These are phyloP conservation scores for Trematomus bernacchii DNA, from an alignment of 2,797 vertebrate species.

Conservation along the genomic window DNA sequence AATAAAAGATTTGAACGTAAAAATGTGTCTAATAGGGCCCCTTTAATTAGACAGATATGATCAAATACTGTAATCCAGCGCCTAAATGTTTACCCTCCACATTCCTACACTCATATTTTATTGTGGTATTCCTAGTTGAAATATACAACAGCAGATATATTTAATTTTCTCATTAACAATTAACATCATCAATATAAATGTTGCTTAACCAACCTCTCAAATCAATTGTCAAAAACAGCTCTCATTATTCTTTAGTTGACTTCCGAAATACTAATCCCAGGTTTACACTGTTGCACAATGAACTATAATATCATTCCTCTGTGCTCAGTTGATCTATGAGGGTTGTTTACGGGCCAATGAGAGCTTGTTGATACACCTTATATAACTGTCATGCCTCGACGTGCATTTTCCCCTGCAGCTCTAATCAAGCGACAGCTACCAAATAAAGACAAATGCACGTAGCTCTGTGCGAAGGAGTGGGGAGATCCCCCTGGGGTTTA, in stretches of 20 bases:
- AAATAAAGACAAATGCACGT: constrained; percentile 46
- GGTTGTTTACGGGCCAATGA: neutral
- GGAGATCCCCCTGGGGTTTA: constrained; percentile 38
- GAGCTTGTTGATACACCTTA: constrained; percentile 9
- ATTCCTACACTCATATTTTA: too few relatives aligned
- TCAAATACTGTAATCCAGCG: neutral
- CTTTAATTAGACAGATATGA: too few relatives aligned
- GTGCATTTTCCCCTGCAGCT: constrained; percentile 16
- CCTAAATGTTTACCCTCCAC: too few relatives aligned
- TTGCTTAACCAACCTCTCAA: neutral
- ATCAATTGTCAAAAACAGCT: neutral
- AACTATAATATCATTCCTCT: constrained; percentile 6
- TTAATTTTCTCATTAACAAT: neutral
- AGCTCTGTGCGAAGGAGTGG: constrained; percentile 15
- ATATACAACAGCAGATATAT: neutral
- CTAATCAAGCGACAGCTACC: constrained; percentile 39
- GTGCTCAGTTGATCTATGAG: constrained; percentile 9
- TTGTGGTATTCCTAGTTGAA: too few relatives aligned
- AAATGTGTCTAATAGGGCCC: too few relatives aligned
- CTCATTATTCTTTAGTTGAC: neutral
- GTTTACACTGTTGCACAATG: neutral
- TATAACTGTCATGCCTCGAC: constrained; percentile 7
- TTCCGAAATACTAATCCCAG: neutral
- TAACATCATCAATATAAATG: neutral
- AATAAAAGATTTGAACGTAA: too few relatives aligned